Conservation (phyloP, 1,140 invertebrate species). For the Tetragonula clypearis region DNA sequence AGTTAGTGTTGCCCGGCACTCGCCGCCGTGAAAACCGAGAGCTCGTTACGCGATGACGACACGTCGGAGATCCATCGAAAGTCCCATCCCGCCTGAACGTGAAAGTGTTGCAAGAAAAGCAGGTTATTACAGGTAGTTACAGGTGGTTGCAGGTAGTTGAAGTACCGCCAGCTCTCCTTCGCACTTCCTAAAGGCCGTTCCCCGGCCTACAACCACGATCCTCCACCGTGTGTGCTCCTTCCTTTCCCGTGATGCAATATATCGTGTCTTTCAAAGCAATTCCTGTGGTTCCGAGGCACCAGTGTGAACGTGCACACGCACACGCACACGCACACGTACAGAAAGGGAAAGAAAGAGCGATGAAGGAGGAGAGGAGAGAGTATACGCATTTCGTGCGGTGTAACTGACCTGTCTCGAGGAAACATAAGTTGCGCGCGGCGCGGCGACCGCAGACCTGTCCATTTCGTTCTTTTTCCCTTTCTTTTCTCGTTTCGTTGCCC, state of each 20-base stretch:
- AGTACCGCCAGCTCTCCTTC: conserved; percentile 54
- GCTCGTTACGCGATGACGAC: conserved; percentile 48
- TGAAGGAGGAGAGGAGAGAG: background rate
- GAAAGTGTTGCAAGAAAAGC: conserved; percentile 66
- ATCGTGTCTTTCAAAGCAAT: conserved; percentile 62
- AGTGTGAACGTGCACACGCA: conserved; percentile 47
- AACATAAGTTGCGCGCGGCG: conserved; percentile 65
- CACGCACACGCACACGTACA: background rate
- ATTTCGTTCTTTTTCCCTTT: conserved; percentile 50
- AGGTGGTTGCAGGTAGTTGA: conserved; percentile 66
- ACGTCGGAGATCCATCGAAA: conserved; percentile 57
- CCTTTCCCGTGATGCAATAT: conserved; percentile 54
- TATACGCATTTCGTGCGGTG: conserved; percentile 70
- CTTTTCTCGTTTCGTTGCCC: conserved; percentile 47
- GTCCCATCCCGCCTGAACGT: conserved; percentile 52
- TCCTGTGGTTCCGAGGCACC: conserved; percentile 66
- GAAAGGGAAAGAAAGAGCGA: no score
- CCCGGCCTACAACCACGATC: conserved; percentile 30
- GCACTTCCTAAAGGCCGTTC: conserved; percentile 65
- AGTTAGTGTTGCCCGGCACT: background rate
- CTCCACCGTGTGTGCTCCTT: conserved; percentile 18
- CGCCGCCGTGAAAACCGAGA: background rate
- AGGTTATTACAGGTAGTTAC: conserved; percentile 67
- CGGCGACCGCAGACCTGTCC: conserved; percentile 60
- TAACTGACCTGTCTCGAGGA: conserved; percentile 70